Evolutionary conservation across 2,113 vertebrate genomes (phyloP), one percentile per base, ranked within the genome.

Genomic region (Equus quagga): DNA sequence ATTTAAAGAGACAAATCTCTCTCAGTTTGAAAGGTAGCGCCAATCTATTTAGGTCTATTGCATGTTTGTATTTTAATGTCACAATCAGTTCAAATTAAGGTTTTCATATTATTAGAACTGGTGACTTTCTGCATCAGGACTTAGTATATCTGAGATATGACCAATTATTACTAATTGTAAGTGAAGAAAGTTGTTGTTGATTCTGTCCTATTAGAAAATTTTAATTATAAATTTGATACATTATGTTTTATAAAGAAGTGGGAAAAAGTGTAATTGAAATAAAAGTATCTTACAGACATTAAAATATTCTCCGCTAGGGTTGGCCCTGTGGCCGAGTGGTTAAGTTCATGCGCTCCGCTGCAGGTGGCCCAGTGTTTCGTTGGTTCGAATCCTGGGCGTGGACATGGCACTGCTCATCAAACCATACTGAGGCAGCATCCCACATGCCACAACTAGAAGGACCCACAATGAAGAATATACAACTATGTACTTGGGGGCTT

Each of bases 1-100:
- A 62, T 81, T 89, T 90, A 88, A 69, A 92, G 51, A 92, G 26
- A 95, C 26, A 87, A 14, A 7, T 86, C 51, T 73, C 33, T 84
- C 18, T 92, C 23, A 79, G 46, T 89, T 92, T 94, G 65, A 97
- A 97, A 92, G 33, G 60, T 83, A 62, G 33, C 5, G 5, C 6
- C 73, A 65, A 0, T 83, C n/a, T 86, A 26, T 95, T 70, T 88
- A 94, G 41, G 7, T 90, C 44, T 92, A 5, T 65, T 64, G 87
- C 0, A 36, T 83, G 49, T 92, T 92, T 96, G 89, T 65, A 54
- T 91, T 93, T 96, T 93, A 96, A 64, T 89, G 46, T 89, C 80
- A 88, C 83, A 75, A 83, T 17, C 10, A 81, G 41, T 78, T 41
- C 36, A 96, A 58, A 58, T 92, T 94, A 36, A 85, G 19, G 21